These are phyloP conservation scores for Acrossocheilus fasciatus DNA, from an alignment of 2,797 vertebrate species.

Conservation along the genomic window DNA sequence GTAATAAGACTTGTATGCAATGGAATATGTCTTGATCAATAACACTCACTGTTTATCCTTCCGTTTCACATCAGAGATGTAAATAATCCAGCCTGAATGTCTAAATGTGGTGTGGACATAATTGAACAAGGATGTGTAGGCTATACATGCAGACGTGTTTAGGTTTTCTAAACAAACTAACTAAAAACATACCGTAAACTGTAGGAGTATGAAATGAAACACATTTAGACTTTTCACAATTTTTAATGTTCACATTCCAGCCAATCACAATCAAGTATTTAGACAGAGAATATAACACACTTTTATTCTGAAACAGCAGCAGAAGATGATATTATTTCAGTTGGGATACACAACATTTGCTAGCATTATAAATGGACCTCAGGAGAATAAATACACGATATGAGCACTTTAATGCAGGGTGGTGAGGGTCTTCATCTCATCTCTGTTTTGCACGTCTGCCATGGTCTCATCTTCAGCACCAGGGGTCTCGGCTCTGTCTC, in stretches of 20 bases:
- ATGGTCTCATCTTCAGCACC: background rate
- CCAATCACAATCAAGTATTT: background rate
- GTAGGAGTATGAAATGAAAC: background rate
- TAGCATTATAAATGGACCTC: background rate
- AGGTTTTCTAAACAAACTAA: background rate
- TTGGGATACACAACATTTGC: background rate
- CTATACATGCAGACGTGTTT: too few species aligned
- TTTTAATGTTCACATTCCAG: background rate
- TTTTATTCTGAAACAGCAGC: background rate
- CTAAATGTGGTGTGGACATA: too few species aligned
- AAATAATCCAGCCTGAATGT: too few species aligned
- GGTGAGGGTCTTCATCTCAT: conserved; percentile 66
- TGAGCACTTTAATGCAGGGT: conserved; percentile 4
- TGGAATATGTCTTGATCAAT: background rate
- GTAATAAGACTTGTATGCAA: background rate
- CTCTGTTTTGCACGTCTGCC: background rate
- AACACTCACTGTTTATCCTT: too few species aligned
- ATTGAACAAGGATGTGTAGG: too few species aligned
- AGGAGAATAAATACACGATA: background rate
- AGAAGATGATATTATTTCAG: background rate
- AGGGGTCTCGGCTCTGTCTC: conserved; percentile 34
- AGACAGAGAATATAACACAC: background rate
- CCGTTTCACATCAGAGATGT: too few species aligned
- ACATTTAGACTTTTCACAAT: background rate
- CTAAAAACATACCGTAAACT: background rate